These are phyloP conservation scores for Podarcis cretensis DNA, from an alignment of 2,113 vertebrate species.

Conservation along the genomic window DNA sequence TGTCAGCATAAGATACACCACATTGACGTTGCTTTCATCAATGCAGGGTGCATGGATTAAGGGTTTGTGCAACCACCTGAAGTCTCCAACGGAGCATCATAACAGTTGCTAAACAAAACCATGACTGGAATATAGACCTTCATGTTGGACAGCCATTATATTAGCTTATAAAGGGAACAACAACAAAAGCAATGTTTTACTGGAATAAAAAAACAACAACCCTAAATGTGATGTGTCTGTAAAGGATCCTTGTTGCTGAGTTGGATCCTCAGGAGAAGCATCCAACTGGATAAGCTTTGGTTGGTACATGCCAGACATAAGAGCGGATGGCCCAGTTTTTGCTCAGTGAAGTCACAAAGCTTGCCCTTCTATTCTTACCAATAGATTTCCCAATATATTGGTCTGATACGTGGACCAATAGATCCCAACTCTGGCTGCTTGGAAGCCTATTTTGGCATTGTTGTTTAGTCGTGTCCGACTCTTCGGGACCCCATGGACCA, in stretches of 20 bases:
- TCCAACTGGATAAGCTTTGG: neutral
- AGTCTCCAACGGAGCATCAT: neutral
- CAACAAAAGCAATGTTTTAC: constrained; percentile 17
- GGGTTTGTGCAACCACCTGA: constrained; percentile 44
- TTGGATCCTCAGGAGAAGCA: neutral
- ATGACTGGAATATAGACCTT: neutral
- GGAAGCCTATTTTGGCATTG: no score
- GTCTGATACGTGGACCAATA: neutral
- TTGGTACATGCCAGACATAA: no score
- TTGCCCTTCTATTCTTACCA: neutral
- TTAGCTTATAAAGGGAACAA: constrained; percentile 22
- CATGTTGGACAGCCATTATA: neutral
- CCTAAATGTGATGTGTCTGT: neutral
- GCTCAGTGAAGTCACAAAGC: neutral
- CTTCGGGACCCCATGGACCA: no score
- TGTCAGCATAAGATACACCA: constrained; percentile 29
- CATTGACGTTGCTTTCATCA: constrained; percentile 13
- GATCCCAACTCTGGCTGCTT: neutral
- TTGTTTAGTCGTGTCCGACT: no score
- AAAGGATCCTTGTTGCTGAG: neutral
- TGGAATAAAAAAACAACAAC: constrained; percentile 4
- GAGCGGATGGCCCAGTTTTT: neutral
- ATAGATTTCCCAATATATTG: neutral
- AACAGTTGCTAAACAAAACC: constrained; percentile 10
- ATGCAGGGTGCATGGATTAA: constrained; percentile 10